Percentiles rank a stretch among this genome's conserved stretches.
Evolutionary conservation across 2,888 invertebrate species (phyloP).

Genomic region (Syritta pipiens): DNA sequence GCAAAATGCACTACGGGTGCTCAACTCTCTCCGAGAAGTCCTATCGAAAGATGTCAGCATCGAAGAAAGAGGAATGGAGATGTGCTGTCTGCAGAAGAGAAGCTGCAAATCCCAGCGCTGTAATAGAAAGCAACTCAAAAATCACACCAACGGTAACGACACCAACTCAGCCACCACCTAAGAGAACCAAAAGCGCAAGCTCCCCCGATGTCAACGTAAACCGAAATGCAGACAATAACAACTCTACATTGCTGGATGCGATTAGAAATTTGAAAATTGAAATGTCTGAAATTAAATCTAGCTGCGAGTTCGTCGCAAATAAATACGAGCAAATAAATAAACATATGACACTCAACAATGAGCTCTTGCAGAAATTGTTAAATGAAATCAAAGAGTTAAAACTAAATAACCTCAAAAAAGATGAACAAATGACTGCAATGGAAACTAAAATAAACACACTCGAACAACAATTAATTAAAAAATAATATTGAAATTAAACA

Average conservation of each 20-base stretch:
- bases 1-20: not conserved
- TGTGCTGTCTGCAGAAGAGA: not conserved
- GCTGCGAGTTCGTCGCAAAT: not conserved
- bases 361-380: not conserved
- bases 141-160: not conserved
- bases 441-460: not conserved
- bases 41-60: not conserved
- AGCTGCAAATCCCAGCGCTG: no score
- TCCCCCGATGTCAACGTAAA: not conserved
- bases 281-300: not conserved
- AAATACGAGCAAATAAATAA: constrained; percentile 1
- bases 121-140: not conserved
- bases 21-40: not conserved
- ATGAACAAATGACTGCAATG: not conserved
- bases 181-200: not conserved
- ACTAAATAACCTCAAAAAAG: not conserved
- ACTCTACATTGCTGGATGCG: no score
- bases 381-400: constrained; percentile 12
- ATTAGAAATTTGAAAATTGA: not conserved
- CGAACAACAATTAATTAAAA: not conserved
- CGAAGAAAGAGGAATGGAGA: not conserved
- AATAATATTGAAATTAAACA: not conserved
- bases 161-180: not conserved
- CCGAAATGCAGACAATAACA: no score
- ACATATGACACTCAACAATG: constrained; percentile 5